A percentile compares a stretch with the other conserved stretches of the same genome.
Evolutionary conservation across 2,797 vertebrate species (phyloP).

Genomic region (Rhinoraja longicauda): DNA sequence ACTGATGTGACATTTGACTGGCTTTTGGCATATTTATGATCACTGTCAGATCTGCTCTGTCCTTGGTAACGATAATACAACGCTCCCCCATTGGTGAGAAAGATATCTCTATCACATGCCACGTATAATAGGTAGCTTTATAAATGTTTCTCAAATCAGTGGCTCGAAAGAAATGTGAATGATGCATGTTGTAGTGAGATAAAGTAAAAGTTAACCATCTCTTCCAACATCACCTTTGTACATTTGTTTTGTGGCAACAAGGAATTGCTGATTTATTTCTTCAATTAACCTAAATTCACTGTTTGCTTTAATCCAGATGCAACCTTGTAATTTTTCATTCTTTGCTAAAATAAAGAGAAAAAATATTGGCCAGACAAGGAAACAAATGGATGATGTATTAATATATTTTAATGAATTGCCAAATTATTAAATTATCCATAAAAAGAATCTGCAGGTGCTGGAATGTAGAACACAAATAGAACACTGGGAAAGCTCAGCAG

Average conservation of each 20-base stretch:
- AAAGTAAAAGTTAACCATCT: background rate
- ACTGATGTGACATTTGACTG: background rate
- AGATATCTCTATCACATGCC: background rate
- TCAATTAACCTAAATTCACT: background rate
- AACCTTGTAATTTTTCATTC: background rate
- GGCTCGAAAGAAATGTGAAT: too few relatives aligned
- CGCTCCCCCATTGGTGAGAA: background rate
- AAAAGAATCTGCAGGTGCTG: too few relatives aligned
- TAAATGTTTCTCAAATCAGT: background rate
- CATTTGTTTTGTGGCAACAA: too few relatives aligned
- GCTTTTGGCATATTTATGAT: slow-evolving; percentile 6
- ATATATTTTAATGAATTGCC: background rate
- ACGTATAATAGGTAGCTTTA: background rate
- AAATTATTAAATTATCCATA: background rate
- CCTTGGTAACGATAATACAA: background rate
- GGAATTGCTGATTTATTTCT: background rate
- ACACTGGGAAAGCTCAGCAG: too few relatives aligned
- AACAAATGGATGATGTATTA: background rate
- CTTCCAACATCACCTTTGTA: too few relatives aligned
- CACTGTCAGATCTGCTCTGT: background rate
- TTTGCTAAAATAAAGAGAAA: background rate
- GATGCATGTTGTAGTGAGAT: background rate
- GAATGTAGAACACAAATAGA: too few relatives aligned
- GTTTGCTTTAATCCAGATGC: background rate
- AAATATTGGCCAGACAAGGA: background rate